Conservation (phyloP, 1,140 invertebrate species). For the Glomeris maerens region DNA sequence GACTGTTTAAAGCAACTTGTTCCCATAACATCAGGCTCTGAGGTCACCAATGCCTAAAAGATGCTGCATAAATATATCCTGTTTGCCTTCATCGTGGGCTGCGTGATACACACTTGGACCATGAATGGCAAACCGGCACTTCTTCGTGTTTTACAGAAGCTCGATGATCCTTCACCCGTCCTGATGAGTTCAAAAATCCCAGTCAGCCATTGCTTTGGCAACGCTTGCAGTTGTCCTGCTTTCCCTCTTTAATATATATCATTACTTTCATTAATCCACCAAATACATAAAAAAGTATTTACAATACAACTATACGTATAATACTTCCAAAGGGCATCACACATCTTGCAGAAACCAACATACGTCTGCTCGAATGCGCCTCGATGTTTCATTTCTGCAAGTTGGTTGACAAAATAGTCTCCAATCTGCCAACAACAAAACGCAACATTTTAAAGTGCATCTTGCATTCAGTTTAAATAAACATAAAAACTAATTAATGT, state of each 20-base stretch:
- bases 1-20: conserved; percentile 16
- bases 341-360: conserved; percentile 67
- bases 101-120: conserved; percentile 48
- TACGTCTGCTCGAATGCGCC: conserved; percentile 92
- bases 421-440: conserved; percentile 37
- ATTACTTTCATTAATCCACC: conserved; percentile 4
- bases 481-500: no score
- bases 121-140: conserved; percentile 85
- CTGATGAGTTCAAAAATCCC: conserved; percentile 47
- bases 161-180: conserved; percentile 32
- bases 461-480: conserved; percentile 10
- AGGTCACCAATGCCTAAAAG: conserved; percentile 7
- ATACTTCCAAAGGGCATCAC: conserved; percentile 47
- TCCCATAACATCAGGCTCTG: conserved; percentile 14
- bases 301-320: conserved; percentile 1
- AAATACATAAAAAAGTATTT: no score
- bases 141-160: conserved; percentile 63
- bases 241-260: background rate
- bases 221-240: conserved; percentile 37
- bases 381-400: conserved; percentile 72
- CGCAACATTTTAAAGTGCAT: conserved; percentile 7
- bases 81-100: no score
- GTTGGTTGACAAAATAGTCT: conserved; percentile 51
- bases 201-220: conserved; percentile 55
- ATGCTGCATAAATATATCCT: no score